Evolutionary conservation across 2,888 invertebrate species (phyloP).

Genomic region (Apoda limacodes): DNA sequence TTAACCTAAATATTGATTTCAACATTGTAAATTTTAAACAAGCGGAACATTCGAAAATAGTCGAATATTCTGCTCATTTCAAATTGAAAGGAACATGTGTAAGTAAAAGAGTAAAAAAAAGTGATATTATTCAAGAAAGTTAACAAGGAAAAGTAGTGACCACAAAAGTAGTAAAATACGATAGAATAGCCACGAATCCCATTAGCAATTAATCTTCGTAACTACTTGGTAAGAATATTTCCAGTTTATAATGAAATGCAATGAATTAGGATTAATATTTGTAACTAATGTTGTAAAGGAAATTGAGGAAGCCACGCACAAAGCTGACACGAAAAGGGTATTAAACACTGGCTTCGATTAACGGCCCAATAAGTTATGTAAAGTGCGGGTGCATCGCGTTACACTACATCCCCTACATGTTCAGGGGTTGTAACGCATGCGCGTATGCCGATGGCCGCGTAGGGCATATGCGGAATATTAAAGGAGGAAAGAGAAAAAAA

Average conservation of each 20-base stretch:
- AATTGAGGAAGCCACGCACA: constrained; percentile 50
- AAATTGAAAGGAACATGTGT: no score
- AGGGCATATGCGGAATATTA: constrained; percentile 70
- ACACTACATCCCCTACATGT: constrained; percentile 59
- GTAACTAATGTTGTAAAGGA: constrained; percentile 21
- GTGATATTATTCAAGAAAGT: no score
- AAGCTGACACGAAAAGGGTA: constrained; percentile 62
- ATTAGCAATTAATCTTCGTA: neutral
- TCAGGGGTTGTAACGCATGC: constrained; percentile 57
- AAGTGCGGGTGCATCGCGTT: constrained; percentile 66
- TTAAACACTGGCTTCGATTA: constrained; percentile 65
- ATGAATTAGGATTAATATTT: constrained; percentile 52
- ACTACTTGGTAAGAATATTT: no score
- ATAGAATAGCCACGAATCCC: no score
- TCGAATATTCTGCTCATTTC: no score
- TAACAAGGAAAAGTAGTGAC: no score
- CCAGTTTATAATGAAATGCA: constrained; percentile 38
- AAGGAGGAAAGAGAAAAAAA: constrained; percentile 71
- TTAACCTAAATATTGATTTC: no score
- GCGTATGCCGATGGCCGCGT: constrained; percentile 57
- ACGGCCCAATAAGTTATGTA: constrained; percentile 67
- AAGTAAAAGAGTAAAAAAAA: no score
- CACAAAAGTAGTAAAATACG: no score
- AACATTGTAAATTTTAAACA: no score
- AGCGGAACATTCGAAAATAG: no score